Percentiles rank a stretch among this genome's conserved stretches.
Evolutionary conservation across 2,888 invertebrate genomes (phyloP).

Genomic region (Eristalinus sepulchralis): DNA sequence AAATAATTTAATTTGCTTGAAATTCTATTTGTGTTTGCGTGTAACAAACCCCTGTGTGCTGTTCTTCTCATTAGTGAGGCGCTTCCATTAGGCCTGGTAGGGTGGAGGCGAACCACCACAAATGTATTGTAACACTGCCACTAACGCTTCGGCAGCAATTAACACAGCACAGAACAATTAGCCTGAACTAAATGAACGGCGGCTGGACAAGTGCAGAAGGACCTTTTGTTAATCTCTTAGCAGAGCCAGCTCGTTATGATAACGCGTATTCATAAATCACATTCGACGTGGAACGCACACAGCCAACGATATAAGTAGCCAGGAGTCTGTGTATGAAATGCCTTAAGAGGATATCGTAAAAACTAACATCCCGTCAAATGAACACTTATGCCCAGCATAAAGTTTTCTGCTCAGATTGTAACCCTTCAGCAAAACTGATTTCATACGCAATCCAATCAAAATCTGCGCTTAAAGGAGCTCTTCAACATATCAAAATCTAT

Average conservation of each 20-base stretch:
- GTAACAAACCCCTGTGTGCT: background rate
- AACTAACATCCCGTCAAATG: slow-evolving; percentile 63
- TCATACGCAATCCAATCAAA: slow-evolving; percentile 41
- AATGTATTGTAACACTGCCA: background rate
- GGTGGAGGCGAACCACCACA: background rate
- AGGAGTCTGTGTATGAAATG: background rate
- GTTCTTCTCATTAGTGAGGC: too few species aligned
- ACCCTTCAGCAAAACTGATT: slow-evolving; percentile 8
- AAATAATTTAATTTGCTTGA: background rate
- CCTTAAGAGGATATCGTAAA: slow-evolving; percentile 42
- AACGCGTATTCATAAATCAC: background rate
- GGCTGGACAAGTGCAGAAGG: background rate
- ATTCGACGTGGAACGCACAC: background rate
- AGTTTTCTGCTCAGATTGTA: background rate
- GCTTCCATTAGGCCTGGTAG: too few species aligned
- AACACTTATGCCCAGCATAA: slow-evolving; percentile 37
- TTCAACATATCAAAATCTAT: slow-evolving; percentile 25
- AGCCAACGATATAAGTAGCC: background rate
- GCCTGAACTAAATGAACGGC: background rate
- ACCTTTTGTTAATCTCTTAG: background rate
- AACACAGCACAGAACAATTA: background rate
- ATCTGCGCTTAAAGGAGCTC: slow-evolving; percentile 28
- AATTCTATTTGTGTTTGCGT: background rate
- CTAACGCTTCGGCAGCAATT: background rate
- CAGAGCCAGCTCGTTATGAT: background rate